These are phyloP conservation scores for Cephus runcator DNA, from an alignment of 2,888 invertebrate genomes.

Conservation along the genomic window DNA sequence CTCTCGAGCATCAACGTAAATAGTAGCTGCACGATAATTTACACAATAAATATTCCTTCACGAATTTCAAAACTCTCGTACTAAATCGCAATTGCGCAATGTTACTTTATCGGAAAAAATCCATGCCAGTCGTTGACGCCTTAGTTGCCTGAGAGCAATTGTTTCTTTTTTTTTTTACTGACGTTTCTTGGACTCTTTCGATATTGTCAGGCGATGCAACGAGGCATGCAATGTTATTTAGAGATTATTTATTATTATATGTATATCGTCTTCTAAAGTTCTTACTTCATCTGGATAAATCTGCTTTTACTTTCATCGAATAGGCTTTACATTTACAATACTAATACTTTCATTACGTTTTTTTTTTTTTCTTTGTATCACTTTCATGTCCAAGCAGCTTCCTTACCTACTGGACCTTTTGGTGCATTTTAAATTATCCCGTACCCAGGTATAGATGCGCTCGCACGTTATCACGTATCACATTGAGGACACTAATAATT, in stretches of 20 bases:
- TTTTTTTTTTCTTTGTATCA: conserved; percentile 29
- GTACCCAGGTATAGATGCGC: not conserved
- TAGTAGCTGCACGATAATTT: not conserved
- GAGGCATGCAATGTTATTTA: not conserved
- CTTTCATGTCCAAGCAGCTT: conserved; percentile 31
- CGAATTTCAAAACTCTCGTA: not conserved
- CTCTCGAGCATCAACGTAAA: conserved; percentile 41
- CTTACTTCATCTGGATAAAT: not conserved
- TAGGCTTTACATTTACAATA: conserved; percentile 2
- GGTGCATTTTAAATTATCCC: not conserved
- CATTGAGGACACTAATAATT: not conserved
- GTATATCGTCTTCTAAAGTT: not conserved
- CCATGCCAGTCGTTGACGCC: no score
- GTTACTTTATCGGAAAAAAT: not conserved
- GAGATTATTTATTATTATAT: not conserved
- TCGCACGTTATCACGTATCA: no score
- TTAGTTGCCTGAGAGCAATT: not conserved
- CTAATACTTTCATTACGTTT: conserved; percentile 42
- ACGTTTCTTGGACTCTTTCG: not conserved
- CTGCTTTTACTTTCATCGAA: not conserved
- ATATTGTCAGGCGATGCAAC: not conserved
- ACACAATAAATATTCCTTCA: not conserved
- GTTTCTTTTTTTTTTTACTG: not conserved
- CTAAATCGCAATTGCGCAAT: not conserved
- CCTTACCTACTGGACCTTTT: not conserved